Evolutionary conservation across 1,140 invertebrate genomes (phyloP).

Genomic region (Physella acuta): DNA sequence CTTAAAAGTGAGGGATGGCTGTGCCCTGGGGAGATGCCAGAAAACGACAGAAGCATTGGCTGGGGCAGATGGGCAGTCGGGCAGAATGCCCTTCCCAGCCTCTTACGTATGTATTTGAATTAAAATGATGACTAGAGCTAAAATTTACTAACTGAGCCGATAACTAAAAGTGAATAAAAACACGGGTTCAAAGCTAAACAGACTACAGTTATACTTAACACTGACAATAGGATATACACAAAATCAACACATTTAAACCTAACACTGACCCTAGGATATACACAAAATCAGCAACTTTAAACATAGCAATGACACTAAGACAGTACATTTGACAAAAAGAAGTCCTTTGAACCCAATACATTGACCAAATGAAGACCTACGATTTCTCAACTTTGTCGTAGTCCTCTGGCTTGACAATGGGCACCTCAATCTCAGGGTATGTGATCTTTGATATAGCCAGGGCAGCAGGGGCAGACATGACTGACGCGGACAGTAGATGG

Average conservation of each 20-base stretch:
- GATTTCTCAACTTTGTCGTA: constrained; percentile 36
- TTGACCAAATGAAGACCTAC: constrained; percentile 22
- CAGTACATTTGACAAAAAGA: not conserved
- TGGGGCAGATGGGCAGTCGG: no score
- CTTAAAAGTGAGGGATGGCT: no score
- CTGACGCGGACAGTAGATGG: constrained; percentile 78
- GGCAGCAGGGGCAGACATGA: constrained; percentile 93
- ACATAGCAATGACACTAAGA: not conserved
- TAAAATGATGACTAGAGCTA: no score
- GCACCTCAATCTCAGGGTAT: constrained; percentile 73
- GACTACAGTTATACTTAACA: no score
- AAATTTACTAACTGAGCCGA: no score
- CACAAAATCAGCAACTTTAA: not conserved
- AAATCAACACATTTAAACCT: not conserved
- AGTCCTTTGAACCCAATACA: not conserved
- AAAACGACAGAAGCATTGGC: no score
- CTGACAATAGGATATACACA: not conserved
- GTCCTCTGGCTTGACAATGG: constrained; percentile 30
- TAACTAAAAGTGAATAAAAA: no score
- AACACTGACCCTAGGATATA: no score
- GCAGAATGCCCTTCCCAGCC: no score
- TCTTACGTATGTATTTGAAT: no score
- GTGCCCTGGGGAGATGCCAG: no score
- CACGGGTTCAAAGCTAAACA: no score
- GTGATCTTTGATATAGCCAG: constrained; percentile 86